Evolutionary conservation across 2,797 vertebrate species (phyloP).

Genomic region (Hippocampus kuda): DNA sequence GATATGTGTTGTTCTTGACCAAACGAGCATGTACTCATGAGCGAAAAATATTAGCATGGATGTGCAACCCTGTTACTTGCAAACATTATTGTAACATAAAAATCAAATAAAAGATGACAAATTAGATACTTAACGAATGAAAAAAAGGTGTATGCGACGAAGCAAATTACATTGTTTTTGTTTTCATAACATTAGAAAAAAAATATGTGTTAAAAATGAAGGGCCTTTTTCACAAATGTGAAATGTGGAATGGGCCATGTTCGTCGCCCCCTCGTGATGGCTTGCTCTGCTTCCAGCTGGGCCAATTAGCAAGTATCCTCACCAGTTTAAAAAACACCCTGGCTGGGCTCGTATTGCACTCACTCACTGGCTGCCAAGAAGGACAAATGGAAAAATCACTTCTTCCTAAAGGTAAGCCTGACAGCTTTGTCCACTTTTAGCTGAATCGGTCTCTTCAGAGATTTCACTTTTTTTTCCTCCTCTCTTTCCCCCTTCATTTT

Average conservation of each 20-base stretch:
- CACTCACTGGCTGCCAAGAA: background rate
- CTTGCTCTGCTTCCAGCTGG: slow-evolving; percentile 35
- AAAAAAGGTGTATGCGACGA: no score
- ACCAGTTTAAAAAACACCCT: background rate
- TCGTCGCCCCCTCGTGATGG: slow-evolving; percentile 20
- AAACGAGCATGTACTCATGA: no score
- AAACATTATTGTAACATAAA: no score
- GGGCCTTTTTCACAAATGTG: background rate
- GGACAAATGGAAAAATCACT: background rate
- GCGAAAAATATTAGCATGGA: no score
- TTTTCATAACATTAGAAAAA: no score
- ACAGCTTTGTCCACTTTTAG: background rate
- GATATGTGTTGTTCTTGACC: no score
- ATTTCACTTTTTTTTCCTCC: background rate
- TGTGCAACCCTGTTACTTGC: no score
- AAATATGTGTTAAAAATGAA: no score
- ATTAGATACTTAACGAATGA: no score
- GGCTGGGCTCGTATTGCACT: background rate
- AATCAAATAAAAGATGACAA: no score
- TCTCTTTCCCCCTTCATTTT: background rate
- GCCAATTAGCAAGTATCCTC: slow-evolving; percentile 33
- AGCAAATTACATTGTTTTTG: no score
- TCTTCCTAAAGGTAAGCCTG: background rate
- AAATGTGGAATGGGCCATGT: background rate
- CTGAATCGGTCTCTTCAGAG: background rate